Evolutionary conservation across 2,113 vertebrate genomes (phyloP).

Genomic region (Lates calcarifer): DNA sequence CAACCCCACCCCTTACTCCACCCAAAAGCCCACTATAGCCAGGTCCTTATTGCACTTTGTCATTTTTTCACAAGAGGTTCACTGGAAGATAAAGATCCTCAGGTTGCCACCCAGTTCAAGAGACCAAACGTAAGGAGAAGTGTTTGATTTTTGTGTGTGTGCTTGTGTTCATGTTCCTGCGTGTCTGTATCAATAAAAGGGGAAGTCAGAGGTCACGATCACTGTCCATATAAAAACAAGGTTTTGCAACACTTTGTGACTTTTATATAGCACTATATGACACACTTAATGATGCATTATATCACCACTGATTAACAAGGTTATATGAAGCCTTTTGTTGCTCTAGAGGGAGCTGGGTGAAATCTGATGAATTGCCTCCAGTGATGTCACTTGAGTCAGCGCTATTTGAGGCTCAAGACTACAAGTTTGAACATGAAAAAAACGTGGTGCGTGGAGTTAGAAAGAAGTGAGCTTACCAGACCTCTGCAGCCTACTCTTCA

Average conservation of each 20-base stretch:
- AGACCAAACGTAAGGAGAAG: constrained; percentile 3
- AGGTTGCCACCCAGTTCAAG: constrained; percentile 43
- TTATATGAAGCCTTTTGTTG: background rate
- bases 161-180: background rate
- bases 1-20: constrained; percentile 7
- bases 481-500: background rate
- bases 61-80: constrained; percentile 76
- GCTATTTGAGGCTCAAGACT: background rate
- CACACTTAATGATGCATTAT: constrained; percentile 24
- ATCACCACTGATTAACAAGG: constrained; percentile 1
- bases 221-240: background rate
- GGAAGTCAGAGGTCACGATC: background rate
- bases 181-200: background rate
- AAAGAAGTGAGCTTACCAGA: background rate
- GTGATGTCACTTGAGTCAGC: background rate
- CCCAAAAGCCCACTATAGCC: constrained; percentile 28
- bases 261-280: background rate
- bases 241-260: constrained; percentile 1
- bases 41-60: constrained; percentile 52
- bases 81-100: constrained; percentile 66
- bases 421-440: background rate
- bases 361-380: constrained; percentile 1
- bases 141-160: constrained; percentile 11
- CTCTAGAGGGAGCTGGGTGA: background rate
- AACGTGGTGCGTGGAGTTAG: background rate